Evolutionary conservation across 2,113 vertebrate species (phyloP), one percentile per base, ranked within the genome.

Genomic region (Cariama cristata): DNA sequence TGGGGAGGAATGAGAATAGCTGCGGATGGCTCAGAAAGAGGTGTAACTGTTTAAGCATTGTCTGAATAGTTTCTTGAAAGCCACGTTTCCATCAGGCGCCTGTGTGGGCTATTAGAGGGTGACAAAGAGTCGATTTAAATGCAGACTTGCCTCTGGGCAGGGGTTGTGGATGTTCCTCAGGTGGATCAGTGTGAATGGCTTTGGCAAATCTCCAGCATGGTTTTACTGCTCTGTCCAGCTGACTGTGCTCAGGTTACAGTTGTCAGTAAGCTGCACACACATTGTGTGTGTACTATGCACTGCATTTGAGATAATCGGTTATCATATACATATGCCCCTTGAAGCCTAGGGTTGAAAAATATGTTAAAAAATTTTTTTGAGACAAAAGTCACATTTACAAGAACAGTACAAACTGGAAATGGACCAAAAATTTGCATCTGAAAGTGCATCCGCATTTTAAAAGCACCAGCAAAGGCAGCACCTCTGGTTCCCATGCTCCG

Each of bases 71-170:
- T 96, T 92, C 55, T 68, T 86, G 88, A 88, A 95, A 87, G 90
- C 50, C 35, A 9, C 4, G 9, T 73, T 92, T 87, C 88, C 67
- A 55, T 53, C 79, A 2, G 1, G 18, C 2, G 1, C 5, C 53
- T 33, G 27, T 58, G 67, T 73, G 44, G 53, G 19, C 28, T 71
- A 24, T 53, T 81, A 58, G 68, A 84, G 33, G 69, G 64, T 91
- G 80, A 88, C 83, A 95, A 95, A 96, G 88, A 67, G 56, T 67
- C 89, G 86, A 95, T 95, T 95, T 89, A 96, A 81, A 96, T 97
- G 93, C 93, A 84, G 86, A 56, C 72, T 91, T 75, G 93, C 93
- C 92, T 86, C 30, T 38, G 20, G 95, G 95, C 87, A 49, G 56
- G 40, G 40, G 24, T 18, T 81, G 64, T 28, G 60, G 60, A 4